Base-by-base conservation (phyloP, 1,140 invertebrate species). In the Cydia fagiglandana region DNA sequence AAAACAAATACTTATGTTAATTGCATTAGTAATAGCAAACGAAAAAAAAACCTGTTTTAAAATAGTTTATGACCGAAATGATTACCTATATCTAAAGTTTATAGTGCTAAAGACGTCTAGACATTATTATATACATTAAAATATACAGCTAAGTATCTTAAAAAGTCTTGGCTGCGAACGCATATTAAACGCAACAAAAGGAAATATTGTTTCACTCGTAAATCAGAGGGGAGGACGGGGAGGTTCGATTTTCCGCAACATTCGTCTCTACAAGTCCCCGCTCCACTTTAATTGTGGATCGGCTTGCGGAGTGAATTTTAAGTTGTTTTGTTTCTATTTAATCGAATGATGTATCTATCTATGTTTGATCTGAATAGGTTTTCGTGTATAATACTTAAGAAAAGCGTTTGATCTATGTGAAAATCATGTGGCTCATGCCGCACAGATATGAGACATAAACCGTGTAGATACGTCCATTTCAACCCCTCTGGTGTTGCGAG, bases 161-260 rank as follows among this genome's bases (percentile, higher is more conserved):
- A 76, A 41, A 79, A 75, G 74, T 78, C 13, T 50, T 74, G 24
- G 34, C 41, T 30, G 30, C 34, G 15, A 76, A 61, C 61, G 41
- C 30, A 66, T 70, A 66, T 76, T 47, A 47, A 70, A 76, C 41
- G 64, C 30, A 41, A 61, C 56, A 61, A 61, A 88, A 88, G 79
- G 77, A 81, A 81, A 88, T 83, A 79, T 73, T 77, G 77, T 78
- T 81, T 80, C 81, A 79, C 82, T 83, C 77, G 79, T 77, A 83
- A 83, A 85, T 86, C 87, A 89, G 20, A 74, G 76, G 80, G 77
- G 79, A 70, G 79, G 76, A 73, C 78, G 77, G 78, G 80, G 78
- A 50, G 77, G 84, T 88, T 90, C 88, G 89, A 92, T 92, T 92
- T 92, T 92, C 86, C 91, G 88, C 91, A 91, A 92, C 91, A 91